phyloP scores from a whole-genome alignment of 2,113 vertebrate genomes.

The Turnix velox region DNA sequence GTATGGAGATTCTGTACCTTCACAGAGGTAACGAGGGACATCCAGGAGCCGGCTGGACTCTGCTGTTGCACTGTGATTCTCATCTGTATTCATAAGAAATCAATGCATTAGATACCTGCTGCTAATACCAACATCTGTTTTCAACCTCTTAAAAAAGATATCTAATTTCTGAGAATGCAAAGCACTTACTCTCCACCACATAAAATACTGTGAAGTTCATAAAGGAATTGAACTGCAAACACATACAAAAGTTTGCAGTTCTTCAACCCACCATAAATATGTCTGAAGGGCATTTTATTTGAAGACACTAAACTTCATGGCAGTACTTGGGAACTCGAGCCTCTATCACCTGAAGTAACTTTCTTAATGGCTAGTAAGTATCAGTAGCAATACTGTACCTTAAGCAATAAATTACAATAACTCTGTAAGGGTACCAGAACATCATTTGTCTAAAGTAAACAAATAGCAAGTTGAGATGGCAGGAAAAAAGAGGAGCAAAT shows the following conservation, averaged over 20 bases:
- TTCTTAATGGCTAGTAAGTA: not conserved
- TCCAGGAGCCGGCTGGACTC: constrained; percentile 94
- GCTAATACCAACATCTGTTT: not conserved
- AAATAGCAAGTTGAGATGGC: not conserved
- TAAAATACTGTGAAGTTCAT: not conserved
- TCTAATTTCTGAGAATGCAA: not conserved
- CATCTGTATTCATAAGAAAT: constrained; percentile 78
- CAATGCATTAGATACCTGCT: constrained; percentile 21
- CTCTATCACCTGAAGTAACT: not conserved
- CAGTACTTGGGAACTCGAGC: not conserved
- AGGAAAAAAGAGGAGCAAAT: not conserved
- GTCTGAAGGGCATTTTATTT: constrained; percentile 33
- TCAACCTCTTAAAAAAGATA: not conserved
- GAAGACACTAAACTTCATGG: constrained; percentile 14
- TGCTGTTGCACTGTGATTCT: constrained; percentile 87
- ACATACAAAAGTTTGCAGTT: not conserved
- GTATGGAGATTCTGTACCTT: constrained; percentile 95
- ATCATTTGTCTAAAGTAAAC: not conserved
- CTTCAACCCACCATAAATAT: not conserved
- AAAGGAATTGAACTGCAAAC: not conserved
- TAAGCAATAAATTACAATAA: not conserved
- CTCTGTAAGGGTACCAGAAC: not conserved
- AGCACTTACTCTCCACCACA: not conserved
- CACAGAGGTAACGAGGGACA: constrained; percentile 93
- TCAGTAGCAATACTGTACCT: not conserved